phyloP scores from a whole-genome alignment of 1,140 invertebrate genomes.

The Conus betulinus region DNA sequence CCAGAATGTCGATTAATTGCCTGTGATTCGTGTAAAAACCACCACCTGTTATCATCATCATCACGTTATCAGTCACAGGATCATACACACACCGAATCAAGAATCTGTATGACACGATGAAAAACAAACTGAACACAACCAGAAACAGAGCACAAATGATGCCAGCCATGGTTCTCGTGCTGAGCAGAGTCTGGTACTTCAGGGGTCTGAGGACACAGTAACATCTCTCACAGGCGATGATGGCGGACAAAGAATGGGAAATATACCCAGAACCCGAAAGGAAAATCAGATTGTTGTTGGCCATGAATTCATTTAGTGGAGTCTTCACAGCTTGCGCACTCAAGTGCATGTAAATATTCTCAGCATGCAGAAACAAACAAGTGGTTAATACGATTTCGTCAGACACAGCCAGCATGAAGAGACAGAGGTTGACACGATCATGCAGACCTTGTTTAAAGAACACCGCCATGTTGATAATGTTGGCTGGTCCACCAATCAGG shows the following conservation, averaged over 20 bases:
- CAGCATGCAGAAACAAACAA: neutral
- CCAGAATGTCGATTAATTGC: too few species aligned
- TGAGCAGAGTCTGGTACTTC: neutral
- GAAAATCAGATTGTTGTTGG: neutral
- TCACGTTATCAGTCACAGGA: neutral
- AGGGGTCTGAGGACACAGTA: conserved; percentile 3
- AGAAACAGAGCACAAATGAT: neutral
- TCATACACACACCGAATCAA: neutral
- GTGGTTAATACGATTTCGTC: neutral
- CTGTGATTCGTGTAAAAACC: too few species aligned
- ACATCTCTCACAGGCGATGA: conserved; percentile 2
- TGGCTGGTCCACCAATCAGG: neutral
- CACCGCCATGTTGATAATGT: neutral
- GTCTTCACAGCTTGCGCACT: neutral
- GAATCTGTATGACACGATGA: neutral
- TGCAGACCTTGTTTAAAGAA: neutral
- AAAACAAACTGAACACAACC: neutral
- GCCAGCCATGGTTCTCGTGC: neutral
- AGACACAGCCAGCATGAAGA: neutral
- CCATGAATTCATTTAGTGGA: neutral
- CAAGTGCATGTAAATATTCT: neutral
- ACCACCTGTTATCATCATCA: neutral
- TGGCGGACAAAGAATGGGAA: neutral
- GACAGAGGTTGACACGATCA: neutral
- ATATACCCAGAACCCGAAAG: neutral